Base-by-base conservation (phyloP, 2,797 vertebrate genomes). In the Helarctos malayanus region DNA sequence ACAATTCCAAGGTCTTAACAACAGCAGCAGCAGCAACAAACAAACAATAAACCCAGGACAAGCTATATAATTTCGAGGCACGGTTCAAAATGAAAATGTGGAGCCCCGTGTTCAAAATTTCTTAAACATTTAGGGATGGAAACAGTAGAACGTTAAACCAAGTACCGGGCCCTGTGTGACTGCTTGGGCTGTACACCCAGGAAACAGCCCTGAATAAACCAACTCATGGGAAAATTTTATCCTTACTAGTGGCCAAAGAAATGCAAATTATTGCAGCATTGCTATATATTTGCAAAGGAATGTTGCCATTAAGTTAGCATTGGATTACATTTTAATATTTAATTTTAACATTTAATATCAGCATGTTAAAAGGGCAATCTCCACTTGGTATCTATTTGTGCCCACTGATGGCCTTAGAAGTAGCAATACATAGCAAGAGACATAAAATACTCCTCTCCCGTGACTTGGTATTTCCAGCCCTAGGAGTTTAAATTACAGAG, bases 321-420 rank as follows among this genome's bases (percentile, higher is more conserved):
- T 80, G 23, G 75, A 80, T 56, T 96, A 10, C 8, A 52, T 75
- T 69, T 78, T 90, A 76, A 71, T 89, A 63, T 82, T 85, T 71
- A 47, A 91, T 59, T 61, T 97, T 87, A 82, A 41, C 27, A 47
- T 61, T 25, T 57, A 38, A 32, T 49, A 38, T 32, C 15, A 76
- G 21, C n/a, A 32, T 65, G 7, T 69, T 89, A 57, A 94, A 80
- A 95, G 85, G 16, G 25, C 2, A 88, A 15, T 32, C 59, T 23
- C n/a, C 11, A 52, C 45, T 76, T 85, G 27, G 2, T 45, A 56
- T 63, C 3, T 57, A 25, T 69, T 56, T 65, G 16, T 93, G 45
- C 29, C 15, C 65, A 68, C 1, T 7, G 89, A 5, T 19, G 16
- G 13, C 5, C 5, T 89, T 82, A 57, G 27, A 84, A 78, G 13